Evolutionary conservation across 92 coral and sea anemone species (phyloP).

Genomic region (Actinernus sp.): DNA sequence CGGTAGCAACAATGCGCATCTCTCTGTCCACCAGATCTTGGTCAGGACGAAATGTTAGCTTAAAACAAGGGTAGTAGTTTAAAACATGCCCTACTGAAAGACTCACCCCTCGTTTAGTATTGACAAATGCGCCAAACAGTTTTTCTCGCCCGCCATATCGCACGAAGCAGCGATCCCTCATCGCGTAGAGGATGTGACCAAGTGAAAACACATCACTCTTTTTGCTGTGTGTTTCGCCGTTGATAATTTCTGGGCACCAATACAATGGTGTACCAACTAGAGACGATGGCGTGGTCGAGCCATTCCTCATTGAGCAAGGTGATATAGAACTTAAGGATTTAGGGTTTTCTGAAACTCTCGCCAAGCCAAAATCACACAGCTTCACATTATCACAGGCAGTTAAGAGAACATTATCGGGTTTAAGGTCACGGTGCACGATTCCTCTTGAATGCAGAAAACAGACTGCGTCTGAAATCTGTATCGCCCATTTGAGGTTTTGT

Average conservation of each 20-base stretch:
- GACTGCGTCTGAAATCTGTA: slow-evolving; percentile 82
- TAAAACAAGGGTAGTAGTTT: slow-evolving; percentile 1
- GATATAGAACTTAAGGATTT: no score
- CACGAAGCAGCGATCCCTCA: slow-evolving; percentile 75
- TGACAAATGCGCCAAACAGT: slow-evolving; percentile 84
- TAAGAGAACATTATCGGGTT: slow-evolving; percentile 84
- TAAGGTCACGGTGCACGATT: slow-evolving; percentile 86
- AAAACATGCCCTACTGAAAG: slow-evolving; percentile 29
- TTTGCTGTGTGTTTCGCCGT: slow-evolving; percentile 57
- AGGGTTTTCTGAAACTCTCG: slow-evolving; percentile 71
- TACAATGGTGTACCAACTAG: slow-evolving; percentile 32
- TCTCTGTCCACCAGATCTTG: slow-evolving; percentile 8
- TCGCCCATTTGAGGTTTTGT: slow-evolving; percentile 76
- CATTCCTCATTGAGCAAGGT: no score
- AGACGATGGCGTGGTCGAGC: no score
- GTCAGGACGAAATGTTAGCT: slow-evolving; percentile 20
- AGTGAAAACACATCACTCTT: slow-evolving; percentile 82
- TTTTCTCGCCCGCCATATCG: slow-evolving; percentile 18
- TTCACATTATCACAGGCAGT: slow-evolving; percentile 70
- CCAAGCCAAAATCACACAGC: slow-evolving; percentile 87
- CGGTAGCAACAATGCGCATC: slow-evolving; percentile 2
- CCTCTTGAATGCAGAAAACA: slow-evolving; percentile 64
- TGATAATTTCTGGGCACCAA: slow-evolving; percentile 79
- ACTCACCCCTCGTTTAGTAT: background rate
- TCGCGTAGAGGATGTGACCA: slow-evolving; percentile 78